A percentile compares a stretch with the other conserved stretches of the same genome.
Evolutionary conservation across 2,113 vertebrate species (phyloP).

Genomic region (Perca flavescens): DNA sequence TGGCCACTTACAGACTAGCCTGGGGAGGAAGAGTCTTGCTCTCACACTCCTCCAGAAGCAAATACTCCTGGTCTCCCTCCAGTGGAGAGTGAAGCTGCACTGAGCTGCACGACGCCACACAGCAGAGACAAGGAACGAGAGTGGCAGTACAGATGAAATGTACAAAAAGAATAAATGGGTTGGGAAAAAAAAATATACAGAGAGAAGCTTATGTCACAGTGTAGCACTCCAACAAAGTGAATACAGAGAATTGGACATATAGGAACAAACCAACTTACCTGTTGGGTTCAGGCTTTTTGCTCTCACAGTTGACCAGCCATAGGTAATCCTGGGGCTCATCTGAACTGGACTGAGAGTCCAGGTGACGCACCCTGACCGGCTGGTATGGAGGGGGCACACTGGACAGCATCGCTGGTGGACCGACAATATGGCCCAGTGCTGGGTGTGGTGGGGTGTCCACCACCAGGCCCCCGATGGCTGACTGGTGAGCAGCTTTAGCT

Average conservation of each 20-base stretch:
- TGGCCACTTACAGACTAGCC: conserved; percentile 92
- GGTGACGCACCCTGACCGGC: conserved; percentile 90
- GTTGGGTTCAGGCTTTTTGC: conserved; percentile 95
- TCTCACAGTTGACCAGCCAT: conserved; percentile 97
- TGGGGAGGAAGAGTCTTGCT: conserved; percentile 93
- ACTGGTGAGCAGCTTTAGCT: conserved; percentile 88
- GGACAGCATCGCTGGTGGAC: conserved; percentile 78
- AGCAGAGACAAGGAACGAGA: conserved; percentile 57
- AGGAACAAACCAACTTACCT: conserved; percentile 84
- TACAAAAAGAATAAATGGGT: conserved; percentile 31
- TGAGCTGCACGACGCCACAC: conserved; percentile 86
- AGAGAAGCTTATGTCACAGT: neutral
- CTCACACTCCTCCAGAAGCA: conserved; percentile 98
- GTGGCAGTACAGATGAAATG: conserved; percentile 55
- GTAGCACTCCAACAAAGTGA: neutral
- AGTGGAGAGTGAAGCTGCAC: conserved; percentile 87
- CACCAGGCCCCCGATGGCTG: conserved; percentile 82
- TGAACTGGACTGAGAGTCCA: conserved; percentile 90
- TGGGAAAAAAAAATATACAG: neutral
- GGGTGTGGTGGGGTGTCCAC: conserved; percentile 87
- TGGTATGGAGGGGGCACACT: conserved; percentile 92
- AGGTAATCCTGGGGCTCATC: conserved; percentile 98
- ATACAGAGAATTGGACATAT: neutral
- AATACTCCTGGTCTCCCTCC: conserved; percentile 93
- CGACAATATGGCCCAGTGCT: conserved; percentile 78